Base-by-base conservation (phyloP, 2,113 vertebrate species). In the Anser cygnoides region DNA sequence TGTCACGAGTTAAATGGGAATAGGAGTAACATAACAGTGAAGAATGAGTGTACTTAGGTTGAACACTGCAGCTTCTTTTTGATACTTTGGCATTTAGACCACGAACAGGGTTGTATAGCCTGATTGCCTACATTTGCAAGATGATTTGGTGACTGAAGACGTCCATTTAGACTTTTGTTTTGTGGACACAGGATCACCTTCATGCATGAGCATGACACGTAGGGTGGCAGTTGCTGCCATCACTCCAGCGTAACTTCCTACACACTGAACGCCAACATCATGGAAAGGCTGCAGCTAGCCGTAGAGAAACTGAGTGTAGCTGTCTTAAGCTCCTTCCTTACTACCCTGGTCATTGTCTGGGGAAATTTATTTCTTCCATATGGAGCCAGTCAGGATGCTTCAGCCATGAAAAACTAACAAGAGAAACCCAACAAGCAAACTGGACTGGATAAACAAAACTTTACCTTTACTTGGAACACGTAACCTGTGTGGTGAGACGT, bases 211-310 rank as follows among this genome's bases (percentile, higher is more conserved):
- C 17, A 31, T 70, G 83, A 21, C 9, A 18, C 11, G 58, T 12
- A 23, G 33, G 33, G 8, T 8, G 8, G 22, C 63, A 73, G 37
- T 54, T 87, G 44, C 44, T 6, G 2, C 7, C 7, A 1, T 29
- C 49, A 43, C 46, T 71, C 44, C 29, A 31, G 0, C 43, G 44
- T 12, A 49, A 13, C 58, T 65, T 72, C 50, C 39, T 28, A 35
- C 35, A 35, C 23, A 19, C 14, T 29, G 58, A n/a, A 59, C n/a
- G 44, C 0, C 0, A 8, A 54, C 1, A 1, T 31, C 6, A 39
- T 0, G 1, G 68, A 88, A 82, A 54, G 41, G 13, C 44, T 74
- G 41, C 57, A 91, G 13, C 6, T 46, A 75, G 46, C 37, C 73
- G 33, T 10, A 68, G 31, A 90, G 52, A 7, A 90, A 28, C 10